Base-by-base conservation (phyloP, 2,113 vertebrate species). In the Lucifuga dentata region DNA sequence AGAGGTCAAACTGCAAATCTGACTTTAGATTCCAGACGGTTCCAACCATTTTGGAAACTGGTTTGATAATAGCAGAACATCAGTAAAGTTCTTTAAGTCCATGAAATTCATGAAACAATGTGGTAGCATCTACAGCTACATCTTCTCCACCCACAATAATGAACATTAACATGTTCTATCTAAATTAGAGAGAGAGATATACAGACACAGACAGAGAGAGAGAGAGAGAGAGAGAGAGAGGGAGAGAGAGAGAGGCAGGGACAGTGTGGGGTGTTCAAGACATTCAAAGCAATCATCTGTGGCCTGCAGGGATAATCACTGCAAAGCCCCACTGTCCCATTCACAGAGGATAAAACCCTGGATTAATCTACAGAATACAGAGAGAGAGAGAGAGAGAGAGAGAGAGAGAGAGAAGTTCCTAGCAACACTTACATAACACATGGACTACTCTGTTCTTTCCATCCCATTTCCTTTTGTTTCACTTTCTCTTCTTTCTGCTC, bases 311-410 rank as follows among this genome's bases (percentile, higher is more conserved):
- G 88, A 91, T 91, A 89, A 91, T 86, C 86, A 85, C 79, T 60
- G 87, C 79, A 90, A 90, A 90, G 86, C 83, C 68, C 73, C 83
- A 84, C 86, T 91, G 89, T 91, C 89, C 86, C 85, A 89, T 91
- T 89, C 89, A 91, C 79, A 68, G 81, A 87, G 89, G 86, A 91
- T 91, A 88, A 91, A 88, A 78, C 83, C 78, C 73, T 68, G 79
- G 85, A 91, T 91, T 91, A 91, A 89, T 88, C 81, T 76, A 57
- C 81, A 78, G 43, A 66, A 80, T 11, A 62, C 55, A 75, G 83
- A 76, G 57, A 76, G 60, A 77, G 67, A 80, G 41, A 75, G 39
- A 59, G 43, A 73, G 59, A 59, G 55, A 73, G 48, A 53, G 52
- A 53, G 66, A 69, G 7, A 32, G n/a, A 32, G 11, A 23, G 11